These are phyloP conservation scores for Rhyacophila brunnea DNA, from an alignment of 1,140 invertebrate genomes.

Conservation along the genomic window DNA sequence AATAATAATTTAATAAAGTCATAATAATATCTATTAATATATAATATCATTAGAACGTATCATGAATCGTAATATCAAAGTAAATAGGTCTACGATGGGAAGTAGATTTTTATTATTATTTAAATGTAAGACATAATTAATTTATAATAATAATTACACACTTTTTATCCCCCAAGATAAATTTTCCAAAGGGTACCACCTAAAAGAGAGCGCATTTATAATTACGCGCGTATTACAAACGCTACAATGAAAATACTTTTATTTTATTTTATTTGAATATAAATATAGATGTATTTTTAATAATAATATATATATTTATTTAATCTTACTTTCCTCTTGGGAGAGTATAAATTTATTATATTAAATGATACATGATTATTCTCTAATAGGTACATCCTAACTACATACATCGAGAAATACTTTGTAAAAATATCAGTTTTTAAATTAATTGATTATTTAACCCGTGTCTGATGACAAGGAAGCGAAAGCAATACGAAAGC, in stretches of 20 bases:
- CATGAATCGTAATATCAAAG: slow-evolving; percentile 2
- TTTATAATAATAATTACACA: no score
- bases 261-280: slow-evolving; percentile 36
- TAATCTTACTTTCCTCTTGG: slow-evolving; percentile 20
- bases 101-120: neutral
- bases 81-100: neutral
- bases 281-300: slow-evolving; percentile 37
- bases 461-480: slow-evolving; percentile 7
- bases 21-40: slow-evolving; percentile 27
- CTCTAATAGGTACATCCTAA: slow-evolving; percentile 29
- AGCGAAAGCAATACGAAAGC: neutral
- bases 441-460: slow-evolving; percentile 6
- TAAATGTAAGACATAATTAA: no score
- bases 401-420: slow-evolving; percentile 35
- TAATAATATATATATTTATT: slow-evolving; percentile 27
- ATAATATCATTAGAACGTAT: slow-evolving; percentile 11
- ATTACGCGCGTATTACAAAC: slow-evolving; percentile 30
- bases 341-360: slow-evolving; percentile 28
- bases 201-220: slow-evolving; percentile 22
- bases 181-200: slow-evolving; percentile 4
- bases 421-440: slow-evolving; percentile 37
- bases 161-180: no score
- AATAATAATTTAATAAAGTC: slow-evolving; percentile 22
- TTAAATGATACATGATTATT: slow-evolving; percentile 32
- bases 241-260: slow-evolving; percentile 36